phyloP scores from a whole-genome alignment of 2,888 invertebrate species.

The Aleiodes leptofemur region DNA sequence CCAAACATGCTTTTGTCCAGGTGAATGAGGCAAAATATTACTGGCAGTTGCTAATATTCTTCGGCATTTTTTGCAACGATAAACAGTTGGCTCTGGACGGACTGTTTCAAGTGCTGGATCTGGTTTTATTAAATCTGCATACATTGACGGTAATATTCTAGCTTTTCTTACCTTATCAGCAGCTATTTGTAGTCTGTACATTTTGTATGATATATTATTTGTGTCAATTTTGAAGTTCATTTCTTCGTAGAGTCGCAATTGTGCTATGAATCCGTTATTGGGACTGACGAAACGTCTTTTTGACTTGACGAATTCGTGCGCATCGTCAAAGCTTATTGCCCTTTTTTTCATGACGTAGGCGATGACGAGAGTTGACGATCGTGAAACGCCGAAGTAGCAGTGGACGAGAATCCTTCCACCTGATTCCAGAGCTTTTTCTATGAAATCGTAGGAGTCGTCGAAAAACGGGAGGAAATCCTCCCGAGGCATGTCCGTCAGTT shows the following conservation, averaged over 20 bases:
- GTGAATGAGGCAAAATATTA: constrained; percentile 85
- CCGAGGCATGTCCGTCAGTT: constrained; percentile 89
- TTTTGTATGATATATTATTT: constrained; percentile 84
- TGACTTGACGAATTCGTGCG: constrained; percentile 82
- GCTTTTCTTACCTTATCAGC: constrained; percentile 89
- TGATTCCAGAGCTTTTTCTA: constrained; percentile 80
- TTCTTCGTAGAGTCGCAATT: constrained; percentile 86
- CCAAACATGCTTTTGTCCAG: constrained; percentile 77
- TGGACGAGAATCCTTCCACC: constrained; percentile 88
- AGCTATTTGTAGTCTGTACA: constrained; percentile 86
- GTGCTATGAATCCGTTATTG: constrained; percentile 88
- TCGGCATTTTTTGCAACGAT: constrained; percentile 89
- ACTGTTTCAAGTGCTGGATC: constrained; percentile 87
- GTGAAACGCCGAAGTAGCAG: constrained; percentile 93
- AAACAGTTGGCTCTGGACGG: constrained; percentile 89
- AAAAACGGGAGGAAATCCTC: constrained; percentile 90
- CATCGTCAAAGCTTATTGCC: constrained; percentile 83
- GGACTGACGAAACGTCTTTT: constrained; percentile 86
- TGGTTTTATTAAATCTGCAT: constrained; percentile 85
- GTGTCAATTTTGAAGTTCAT: constrained; percentile 86
- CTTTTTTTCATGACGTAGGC: constrained; percentile 93
- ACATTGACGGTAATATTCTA: constrained; percentile 88
- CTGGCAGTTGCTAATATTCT: constrained; percentile 88
- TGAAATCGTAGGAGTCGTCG: constrained; percentile 86
- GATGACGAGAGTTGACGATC: constrained; percentile 91